Evolutionary conservation across 2,888 invertebrate species (phyloP).

Genomic region (Hipparchia sbordonii): DNA sequence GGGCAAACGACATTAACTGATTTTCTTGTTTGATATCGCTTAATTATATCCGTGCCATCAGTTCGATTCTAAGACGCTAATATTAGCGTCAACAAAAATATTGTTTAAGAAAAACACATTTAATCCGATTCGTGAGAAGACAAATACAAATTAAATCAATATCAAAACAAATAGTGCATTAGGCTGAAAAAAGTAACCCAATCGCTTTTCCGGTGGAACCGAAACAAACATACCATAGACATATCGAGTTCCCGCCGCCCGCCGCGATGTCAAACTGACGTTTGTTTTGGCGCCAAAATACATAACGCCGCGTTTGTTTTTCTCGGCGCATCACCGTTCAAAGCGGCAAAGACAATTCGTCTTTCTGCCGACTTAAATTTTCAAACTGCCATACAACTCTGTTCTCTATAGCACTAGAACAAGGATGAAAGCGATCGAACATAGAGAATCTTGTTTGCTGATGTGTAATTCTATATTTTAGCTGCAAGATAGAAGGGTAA

Average conservation of each 20-base stretch:
- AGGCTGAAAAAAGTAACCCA: conserved; percentile 67
- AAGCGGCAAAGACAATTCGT: conserved; percentile 56
- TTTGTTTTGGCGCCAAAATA: conserved; percentile 83
- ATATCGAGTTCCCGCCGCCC: conserved; percentile 79
- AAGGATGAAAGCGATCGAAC: conserved; percentile 29
- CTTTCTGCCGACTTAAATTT: conserved; percentile 45
- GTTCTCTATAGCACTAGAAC: conserved; percentile 48
- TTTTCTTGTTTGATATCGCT: no score
- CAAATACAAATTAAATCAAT: conserved; percentile 43
- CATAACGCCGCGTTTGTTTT: conserved; percentile 81
- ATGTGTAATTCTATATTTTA: conserved; percentile 80
- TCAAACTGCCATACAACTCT: conserved; percentile 46
- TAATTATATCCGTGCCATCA: not conserved
- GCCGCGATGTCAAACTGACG: conserved; percentile 81
- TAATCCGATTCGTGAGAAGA: conserved; percentile 39
- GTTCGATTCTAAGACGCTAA: conserved; percentile 8
- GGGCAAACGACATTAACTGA: no score
- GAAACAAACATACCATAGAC: conserved; percentile 75
- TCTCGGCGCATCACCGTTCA: conserved; percentile 74
- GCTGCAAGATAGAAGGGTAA: conserved; percentile 79
- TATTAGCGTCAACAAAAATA: not conserved
- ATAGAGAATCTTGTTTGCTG: conserved; percentile 52
- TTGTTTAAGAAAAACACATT: conserved; percentile 17
- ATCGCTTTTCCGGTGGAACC: conserved; percentile 77
- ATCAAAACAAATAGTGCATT: conserved; percentile 53